Percentiles rank a stretch among this genome's conserved stretches.
Conservation (phyloP, 2,797 vertebrate genomes). For the Cephalopachus bancanus region DNA sequence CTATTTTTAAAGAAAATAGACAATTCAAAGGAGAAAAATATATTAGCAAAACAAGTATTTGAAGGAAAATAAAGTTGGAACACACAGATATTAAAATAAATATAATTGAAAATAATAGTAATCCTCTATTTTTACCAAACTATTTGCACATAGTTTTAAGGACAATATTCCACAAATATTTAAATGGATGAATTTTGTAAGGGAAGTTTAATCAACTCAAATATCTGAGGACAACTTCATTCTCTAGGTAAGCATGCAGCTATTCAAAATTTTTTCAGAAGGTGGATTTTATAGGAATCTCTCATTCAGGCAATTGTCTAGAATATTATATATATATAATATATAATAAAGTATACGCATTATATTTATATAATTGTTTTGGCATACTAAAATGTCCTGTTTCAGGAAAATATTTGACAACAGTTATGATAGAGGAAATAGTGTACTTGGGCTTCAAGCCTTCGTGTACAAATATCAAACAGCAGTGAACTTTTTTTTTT, state of each 20-base stretch:
- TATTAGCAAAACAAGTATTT: not conserved
- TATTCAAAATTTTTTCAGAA: not conserved
- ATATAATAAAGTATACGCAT: no score
- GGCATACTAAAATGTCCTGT: not conserved
- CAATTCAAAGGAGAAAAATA: not conserved
- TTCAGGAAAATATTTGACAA: not conserved
- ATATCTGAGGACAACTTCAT: not conserved
- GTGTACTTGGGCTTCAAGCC: not conserved
- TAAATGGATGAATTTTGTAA: not conserved
- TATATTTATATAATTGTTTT: not conserved
- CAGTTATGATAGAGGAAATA: not conserved
- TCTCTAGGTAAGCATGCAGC: not conserved
- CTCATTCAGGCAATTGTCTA: not conserved
- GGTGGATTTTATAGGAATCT: not conserved
- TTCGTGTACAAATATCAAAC: not conserved
- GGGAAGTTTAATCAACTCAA: not conserved
- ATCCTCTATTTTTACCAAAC: not conserved
- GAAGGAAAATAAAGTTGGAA: conserved; percentile 22
- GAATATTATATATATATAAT: not conserved
- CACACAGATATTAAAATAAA: not conserved
- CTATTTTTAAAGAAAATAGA: not conserved
- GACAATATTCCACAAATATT: not conserved
- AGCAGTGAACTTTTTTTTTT: not conserved
- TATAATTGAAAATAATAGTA: not conserved
- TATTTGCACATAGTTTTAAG: conserved; percentile 17